Evolutionary conservation across 2,888 invertebrate genomes (phyloP), one percentile per base, ranked within the genome.

Genomic region (Leucophenga maculata): DNA sequence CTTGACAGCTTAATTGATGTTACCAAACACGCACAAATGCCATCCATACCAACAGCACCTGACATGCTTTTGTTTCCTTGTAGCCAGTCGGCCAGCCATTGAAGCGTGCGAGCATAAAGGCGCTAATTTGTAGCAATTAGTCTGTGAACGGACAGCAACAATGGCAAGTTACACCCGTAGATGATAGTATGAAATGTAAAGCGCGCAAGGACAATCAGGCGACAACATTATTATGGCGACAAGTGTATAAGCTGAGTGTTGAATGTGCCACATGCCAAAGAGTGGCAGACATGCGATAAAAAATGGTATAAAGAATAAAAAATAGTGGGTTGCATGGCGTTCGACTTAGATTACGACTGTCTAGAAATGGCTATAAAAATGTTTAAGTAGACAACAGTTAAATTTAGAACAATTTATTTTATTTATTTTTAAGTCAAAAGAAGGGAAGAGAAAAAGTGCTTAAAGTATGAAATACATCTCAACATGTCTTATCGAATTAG

Each of bases 91-190:
- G 74, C 54, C 18, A 60, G 44, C 46, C 59, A 22, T 20, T 65
- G 69, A 69, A 59, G 69, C 59, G 57, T 69, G 65, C 14, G 74
- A 72, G 75, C 78, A 79, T 80, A 82, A 80, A 77, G 80, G 83
- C 78, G 83, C 78, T 80, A 80, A 80, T 83, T 83, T 82, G 80
- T 67, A 75, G 76, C 83, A 80, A 83, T 80, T 80, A 82, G 77
- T 67, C 67, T 50, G 60, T 31, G 65, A 69, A 57, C 46, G 31
- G 67, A 65, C 22, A 31, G 20, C 32, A 67, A 72, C 18, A 9
- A 54, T 50, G 67, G 64, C 46, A 59, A 74, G 69, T 52, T 54
- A 54, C n/a, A n/a, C n/a, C n/a, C n/a, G n/a, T n/a, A n/a, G n/a
- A n/a, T n/a, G 39, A 39, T 39, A 39, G 11, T 11, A 39, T 39